These are phyloP conservation scores for Volucella inanis DNA, from an alignment of 2,888 invertebrate genomes.

Conservation along the genomic window DNA sequence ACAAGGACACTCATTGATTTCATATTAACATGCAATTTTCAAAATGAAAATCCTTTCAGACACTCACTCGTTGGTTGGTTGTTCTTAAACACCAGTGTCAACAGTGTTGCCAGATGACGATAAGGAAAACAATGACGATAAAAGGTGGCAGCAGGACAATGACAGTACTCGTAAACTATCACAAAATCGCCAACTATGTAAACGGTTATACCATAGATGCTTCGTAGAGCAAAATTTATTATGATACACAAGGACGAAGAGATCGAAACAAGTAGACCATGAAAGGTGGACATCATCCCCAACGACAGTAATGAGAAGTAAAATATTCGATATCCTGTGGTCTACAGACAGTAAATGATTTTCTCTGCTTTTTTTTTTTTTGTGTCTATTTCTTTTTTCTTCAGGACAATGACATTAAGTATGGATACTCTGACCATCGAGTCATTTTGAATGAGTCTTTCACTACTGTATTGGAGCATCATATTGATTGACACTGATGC, in stretches of 20 bases:
- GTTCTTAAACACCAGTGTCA: conserved; percentile 41
- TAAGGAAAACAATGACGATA: conserved; percentile 40
- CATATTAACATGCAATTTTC: conserved; percentile 66
- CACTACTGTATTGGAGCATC: not conserved
- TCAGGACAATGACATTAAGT: conserved; percentile 21
- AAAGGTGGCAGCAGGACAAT: conserved; percentile 36
- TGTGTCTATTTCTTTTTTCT: not conserved
- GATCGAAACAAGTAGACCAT: not conserved
- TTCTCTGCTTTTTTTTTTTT: not conserved
- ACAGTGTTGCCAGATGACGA: conserved; percentile 21
- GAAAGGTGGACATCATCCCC: too few relatives aligned
- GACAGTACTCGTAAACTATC: not conserved
- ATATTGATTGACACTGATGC: conserved; percentile 50
- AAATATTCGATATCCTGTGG: conserved; percentile 40
- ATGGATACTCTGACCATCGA: conserved; percentile 36
- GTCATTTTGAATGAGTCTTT: conserved; percentile 42
- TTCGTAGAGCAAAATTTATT: conserved; percentile 19
- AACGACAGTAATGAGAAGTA: not conserved
- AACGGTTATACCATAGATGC: not conserved
- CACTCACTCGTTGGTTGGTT: not conserved
- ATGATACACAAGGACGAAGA: not conserved
- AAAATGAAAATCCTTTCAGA: conserved; percentile 49
- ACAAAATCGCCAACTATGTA: conserved; percentile 9
- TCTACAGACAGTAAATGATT: conserved; percentile 27
- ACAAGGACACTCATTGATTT: conserved; percentile 45